A percentile compares a stretch with the other conserved stretches of the same genome.
These are phyloP conservation scores for Phainopepla nitens DNA, from an alignment of 2,113 vertebrate species.

Conservation along the genomic window DNA sequence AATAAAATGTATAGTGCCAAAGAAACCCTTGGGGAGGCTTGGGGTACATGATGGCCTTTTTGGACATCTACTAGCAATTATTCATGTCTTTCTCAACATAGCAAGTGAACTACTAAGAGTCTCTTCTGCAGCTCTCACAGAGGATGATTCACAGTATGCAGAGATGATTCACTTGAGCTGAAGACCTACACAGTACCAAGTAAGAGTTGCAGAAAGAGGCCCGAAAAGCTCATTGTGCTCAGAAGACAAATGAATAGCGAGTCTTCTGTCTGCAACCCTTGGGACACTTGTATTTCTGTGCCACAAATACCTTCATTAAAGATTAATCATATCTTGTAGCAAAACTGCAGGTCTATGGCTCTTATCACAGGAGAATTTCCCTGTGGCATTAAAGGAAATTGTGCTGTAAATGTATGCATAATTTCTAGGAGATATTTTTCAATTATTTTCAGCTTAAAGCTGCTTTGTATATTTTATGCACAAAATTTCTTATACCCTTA, in stretches of 20 bases:
- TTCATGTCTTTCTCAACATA: neutral
- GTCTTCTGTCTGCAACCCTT: neutral
- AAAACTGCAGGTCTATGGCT: neutral
- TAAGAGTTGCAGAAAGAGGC: neutral
- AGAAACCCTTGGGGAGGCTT: neutral
- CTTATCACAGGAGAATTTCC: neutral
- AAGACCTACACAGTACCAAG: neutral
- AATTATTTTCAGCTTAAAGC: neutral
- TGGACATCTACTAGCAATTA: neutral
- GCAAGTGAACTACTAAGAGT: neutral
- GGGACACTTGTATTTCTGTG: neutral
- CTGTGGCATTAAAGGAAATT: neutral
- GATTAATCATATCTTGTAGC: neutral
- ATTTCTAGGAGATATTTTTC: neutral
- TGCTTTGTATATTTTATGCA: neutral
- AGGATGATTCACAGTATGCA: neutral
- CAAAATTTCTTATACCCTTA: neutral
- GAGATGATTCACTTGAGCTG: constrained; percentile 5
- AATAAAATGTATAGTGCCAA: neutral
- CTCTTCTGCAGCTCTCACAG: neutral
- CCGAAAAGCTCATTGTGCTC: neutral
- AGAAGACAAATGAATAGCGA: neutral
- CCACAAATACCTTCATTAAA: constrained; percentile 19
- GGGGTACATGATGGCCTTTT: neutral
- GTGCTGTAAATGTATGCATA: neutral